Conservation (phyloP, 2,113 vertebrate species). For the Empidonax alnorum region DNA sequence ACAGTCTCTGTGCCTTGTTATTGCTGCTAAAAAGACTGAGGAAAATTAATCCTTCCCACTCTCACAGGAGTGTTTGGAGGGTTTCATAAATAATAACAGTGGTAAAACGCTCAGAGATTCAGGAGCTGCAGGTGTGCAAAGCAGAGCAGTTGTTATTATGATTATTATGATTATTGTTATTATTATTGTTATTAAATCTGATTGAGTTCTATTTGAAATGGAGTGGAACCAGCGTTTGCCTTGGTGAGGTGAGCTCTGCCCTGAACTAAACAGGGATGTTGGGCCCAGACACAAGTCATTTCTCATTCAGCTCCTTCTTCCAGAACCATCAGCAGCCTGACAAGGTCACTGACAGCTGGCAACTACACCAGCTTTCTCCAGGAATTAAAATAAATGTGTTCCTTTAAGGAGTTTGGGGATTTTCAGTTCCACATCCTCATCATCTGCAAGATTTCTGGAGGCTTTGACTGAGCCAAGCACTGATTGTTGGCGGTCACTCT, state of each 20-base stretch:
- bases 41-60: not conserved
- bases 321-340: not conserved
- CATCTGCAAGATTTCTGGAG: not conserved
- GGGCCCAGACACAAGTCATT: not conserved
- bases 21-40: not conserved
- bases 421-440: not conserved
- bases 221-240: not conserved
- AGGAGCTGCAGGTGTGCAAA: not conserved
- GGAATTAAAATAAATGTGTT: not conserved
- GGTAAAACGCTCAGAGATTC: not conserved
- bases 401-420: not conserved
- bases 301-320: not conserved
- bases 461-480: not conserved
- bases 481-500: not conserved
- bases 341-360: slow-evolving; percentile 1
- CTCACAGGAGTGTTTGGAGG: not conserved
- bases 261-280: not conserved
- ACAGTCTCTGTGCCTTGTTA: not conserved
- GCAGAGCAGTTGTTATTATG: not conserved
- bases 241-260: not conserved
- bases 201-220: not conserved
- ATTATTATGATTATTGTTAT: not conserved
- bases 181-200: not conserved
- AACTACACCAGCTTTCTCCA: not conserved
- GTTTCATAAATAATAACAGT: not conserved